Evolutionary conservation across 2,113 vertebrate species (phyloP).

Genomic region (Orcinus orca): DNA sequence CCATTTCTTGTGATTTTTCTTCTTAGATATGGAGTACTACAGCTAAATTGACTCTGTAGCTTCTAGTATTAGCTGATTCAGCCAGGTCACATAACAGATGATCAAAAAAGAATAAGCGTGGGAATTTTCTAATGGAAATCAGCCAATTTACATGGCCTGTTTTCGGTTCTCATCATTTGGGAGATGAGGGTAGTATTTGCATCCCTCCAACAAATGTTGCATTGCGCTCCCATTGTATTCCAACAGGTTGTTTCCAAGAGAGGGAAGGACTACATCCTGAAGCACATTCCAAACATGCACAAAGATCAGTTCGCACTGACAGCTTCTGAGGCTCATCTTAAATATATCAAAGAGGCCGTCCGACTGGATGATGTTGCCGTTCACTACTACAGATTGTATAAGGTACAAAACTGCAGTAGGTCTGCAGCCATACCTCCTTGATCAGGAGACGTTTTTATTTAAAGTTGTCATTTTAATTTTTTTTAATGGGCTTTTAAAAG

Average conservation of each 20-base stretch:
- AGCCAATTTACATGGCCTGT: neutral
- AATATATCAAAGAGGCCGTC: conserved; percentile 97
- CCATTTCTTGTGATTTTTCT: conserved; percentile 26
- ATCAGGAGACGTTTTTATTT: neutral
- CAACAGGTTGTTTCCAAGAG: conserved; percentile 95
- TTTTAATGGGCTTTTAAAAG: neutral
- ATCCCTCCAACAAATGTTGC: conserved; percentile 27
- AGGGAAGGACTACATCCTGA: conserved; percentile 96
- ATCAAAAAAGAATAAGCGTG: neutral
- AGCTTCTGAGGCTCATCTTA: conserved; percentile 95
- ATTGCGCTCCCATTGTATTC: conserved; percentile 11
- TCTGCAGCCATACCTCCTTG: neutral
- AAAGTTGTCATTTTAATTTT: neutral
- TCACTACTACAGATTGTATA: conserved; percentile 97
- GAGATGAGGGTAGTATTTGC: neutral
- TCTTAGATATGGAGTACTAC: neutral
- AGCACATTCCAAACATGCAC: conserved; percentile 99
- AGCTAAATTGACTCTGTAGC: neutral
- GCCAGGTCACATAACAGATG: neutral
- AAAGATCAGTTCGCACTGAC: conserved; percentile 98
- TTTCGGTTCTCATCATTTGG: neutral
- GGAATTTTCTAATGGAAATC: conserved; percentile 8
- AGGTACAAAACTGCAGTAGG: conserved; percentile 81
- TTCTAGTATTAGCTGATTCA: conserved; percentile 9
- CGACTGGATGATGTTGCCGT: conserved; percentile 96